phyloP scores from a whole-genome alignment of 37 sponge, comb jelly and placozoan species.

The Beroe forskalii region DNA sequence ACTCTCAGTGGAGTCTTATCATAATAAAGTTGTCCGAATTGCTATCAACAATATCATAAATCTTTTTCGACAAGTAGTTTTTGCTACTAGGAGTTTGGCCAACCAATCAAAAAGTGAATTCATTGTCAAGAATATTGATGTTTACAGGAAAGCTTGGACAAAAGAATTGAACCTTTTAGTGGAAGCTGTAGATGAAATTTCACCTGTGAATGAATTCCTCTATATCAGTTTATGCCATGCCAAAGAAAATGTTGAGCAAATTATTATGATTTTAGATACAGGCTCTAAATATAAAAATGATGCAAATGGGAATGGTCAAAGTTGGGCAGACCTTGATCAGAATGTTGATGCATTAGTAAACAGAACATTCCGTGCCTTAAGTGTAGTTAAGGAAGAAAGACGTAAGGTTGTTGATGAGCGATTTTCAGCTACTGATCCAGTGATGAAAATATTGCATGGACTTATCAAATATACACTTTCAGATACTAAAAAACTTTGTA shows the following conservation, averaged over 20 bases:
- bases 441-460: not conserved
- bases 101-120: constrained; percentile 24
- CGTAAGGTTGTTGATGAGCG: constrained; percentile 44
- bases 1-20: constrained; percentile 21
- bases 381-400: constrained; percentile 37
- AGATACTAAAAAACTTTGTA: constrained; percentile 16
- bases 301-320: not conserved
- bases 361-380: constrained; percentile 48
- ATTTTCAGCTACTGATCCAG: not conserved
- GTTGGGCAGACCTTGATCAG: constrained; percentile 60
- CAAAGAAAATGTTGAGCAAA: constrained; percentile 37
- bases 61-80: constrained; percentile 38
- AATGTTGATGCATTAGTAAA: constrained; percentile 44
- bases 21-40: constrained; percentile 42
- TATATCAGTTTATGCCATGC: constrained; percentile 30
- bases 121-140: constrained; percentile 26
- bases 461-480: not conserved
- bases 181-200: constrained; percentile 53
- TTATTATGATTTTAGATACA: constrained; percentile 29
- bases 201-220: constrained; percentile 17
- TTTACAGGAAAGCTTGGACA: constrained; percentile 46
- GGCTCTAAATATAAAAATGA: constrained; percentile 1
- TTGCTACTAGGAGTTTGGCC: constrained; percentile 47
- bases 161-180: constrained; percentile 34
- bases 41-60: constrained; percentile 29